A percentile compares a stretch with the other conserved stretches of the same genome.
Evolutionary conservation across 2,888 invertebrate species (phyloP).

Genomic region (Hymenopus coronatus): DNA sequence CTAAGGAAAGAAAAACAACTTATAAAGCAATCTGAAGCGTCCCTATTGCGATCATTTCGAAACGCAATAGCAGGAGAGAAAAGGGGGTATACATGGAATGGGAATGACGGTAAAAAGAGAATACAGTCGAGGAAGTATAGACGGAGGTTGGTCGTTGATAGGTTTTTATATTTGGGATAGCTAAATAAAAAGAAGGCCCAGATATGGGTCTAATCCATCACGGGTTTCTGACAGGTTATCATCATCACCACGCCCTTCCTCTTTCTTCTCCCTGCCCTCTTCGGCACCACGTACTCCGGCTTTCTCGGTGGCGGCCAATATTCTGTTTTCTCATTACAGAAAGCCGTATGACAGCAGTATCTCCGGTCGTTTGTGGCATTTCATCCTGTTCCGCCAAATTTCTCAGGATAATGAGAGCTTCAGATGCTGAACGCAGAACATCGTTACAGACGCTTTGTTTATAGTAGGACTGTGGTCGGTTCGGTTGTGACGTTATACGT

Average conservation of each 20-base stretch:
- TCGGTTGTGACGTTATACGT: too few species aligned
- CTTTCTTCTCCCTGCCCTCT: neutral
- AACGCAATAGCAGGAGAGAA: neutral
- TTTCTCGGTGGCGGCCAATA: neutral
- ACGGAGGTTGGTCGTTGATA: conserved; percentile 14
- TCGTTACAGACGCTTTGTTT: too few species aligned
- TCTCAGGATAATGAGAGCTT: too few species aligned
- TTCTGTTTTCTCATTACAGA: too few species aligned
- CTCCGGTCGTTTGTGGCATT: too few species aligned
- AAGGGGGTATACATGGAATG: neutral
- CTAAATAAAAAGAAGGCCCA: conserved; percentile 20
- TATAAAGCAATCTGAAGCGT: neutral
- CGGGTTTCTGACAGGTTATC: conserved; percentile 3
- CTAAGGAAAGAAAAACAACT: too few species aligned
- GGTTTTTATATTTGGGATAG: conserved; percentile 21
- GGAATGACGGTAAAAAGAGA: neutral
- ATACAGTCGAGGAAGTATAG: neutral
- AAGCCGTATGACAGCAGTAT: too few species aligned
- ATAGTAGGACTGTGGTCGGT: too few species aligned
- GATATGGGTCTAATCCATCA: conserved; percentile 25
- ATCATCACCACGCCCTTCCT: neutral
- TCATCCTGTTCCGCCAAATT: too few species aligned
- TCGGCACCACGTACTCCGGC: neutral
- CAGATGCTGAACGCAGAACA: too few species aligned
- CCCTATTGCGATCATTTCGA: neutral